These are phyloP conservation scores for Achlya flavicornis DNA, from an alignment of 2,888 invertebrate genomes.

Conservation along the genomic window DNA sequence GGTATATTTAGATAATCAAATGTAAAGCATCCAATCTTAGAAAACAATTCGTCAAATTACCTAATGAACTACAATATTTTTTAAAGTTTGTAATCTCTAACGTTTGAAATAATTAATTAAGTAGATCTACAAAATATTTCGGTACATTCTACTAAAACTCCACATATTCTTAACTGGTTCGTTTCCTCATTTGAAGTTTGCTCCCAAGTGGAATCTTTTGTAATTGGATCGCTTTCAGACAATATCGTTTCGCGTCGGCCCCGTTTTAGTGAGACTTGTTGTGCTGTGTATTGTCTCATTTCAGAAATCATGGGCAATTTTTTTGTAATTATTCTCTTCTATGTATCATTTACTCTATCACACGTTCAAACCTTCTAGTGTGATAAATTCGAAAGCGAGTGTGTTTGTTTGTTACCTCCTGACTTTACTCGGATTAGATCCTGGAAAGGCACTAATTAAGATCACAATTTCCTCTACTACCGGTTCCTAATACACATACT, in stretches of 20 bases:
- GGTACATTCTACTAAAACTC: not conserved
- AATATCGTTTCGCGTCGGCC: not conserved
- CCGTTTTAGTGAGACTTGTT: not conserved
- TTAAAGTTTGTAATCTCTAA: too few species aligned
- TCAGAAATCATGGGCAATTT: not conserved
- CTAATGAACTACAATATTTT: too few species aligned
- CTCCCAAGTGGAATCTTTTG: not conserved
- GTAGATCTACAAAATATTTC: not conserved
- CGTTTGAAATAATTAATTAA: not conserved
- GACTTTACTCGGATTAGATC: not conserved
- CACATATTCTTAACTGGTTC: not conserved
- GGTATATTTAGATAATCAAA: too few species aligned
- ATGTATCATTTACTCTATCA: not conserved
- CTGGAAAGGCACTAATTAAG: too few species aligned
- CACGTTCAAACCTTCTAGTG: too few species aligned
- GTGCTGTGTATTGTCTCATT: not conserved
- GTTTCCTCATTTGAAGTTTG: not conserved
- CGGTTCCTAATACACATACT: too few species aligned
- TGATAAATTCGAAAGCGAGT: too few species aligned
- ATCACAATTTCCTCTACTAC: too few species aligned
- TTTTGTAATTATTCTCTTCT: not conserved
- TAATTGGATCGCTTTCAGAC: slow-evolving; percentile 1
- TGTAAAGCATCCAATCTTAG: too few species aligned
- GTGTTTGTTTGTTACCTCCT: too few species aligned
- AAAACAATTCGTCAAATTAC: too few species aligned